Evolutionary conservation across 2,113 vertebrate genomes (phyloP).

Genomic region (Argyrosomus japonicus): DNA sequence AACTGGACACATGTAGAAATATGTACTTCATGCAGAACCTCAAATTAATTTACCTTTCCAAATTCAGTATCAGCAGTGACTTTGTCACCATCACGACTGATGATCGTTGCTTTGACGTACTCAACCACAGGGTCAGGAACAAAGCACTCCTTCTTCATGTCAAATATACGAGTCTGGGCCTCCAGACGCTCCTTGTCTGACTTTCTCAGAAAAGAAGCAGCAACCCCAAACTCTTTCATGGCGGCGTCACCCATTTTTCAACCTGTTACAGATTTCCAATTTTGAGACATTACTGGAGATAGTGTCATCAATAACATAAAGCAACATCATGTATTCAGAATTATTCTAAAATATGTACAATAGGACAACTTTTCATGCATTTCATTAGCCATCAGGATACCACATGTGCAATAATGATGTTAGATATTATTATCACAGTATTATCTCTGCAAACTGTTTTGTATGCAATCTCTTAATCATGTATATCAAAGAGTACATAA

Average conservation of each 20-base stretch:
- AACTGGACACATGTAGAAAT: neutral
- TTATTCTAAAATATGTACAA: neutral
- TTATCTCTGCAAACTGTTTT: neutral
- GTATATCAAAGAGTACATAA: neutral
- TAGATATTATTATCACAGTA: neutral
- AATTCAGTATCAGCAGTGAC: constrained; percentile 82
- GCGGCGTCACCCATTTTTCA: constrained; percentile 79
- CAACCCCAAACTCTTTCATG: constrained; percentile 86
- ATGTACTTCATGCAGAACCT: neutral
- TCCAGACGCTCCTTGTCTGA: constrained; percentile 86
- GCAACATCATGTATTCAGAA: neutral
- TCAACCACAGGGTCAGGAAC: constrained; percentile 85
- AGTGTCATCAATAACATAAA: neutral
- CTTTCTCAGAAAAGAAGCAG: constrained; percentile 86
- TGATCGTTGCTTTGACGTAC: constrained; percentile 83
- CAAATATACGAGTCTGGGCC: constrained; percentile 77
- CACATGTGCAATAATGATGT: neutral
- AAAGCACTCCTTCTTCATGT: constrained; percentile 86
- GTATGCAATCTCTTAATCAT: neutral
- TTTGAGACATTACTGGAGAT: neutral
- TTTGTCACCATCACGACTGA: constrained; percentile 85
- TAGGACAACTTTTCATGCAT: neutral
- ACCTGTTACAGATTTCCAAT: constrained; percentile 5
- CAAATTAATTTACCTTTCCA: constrained; percentile 80
- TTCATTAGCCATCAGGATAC: neutral